These are phyloP conservation scores for Propithecus coquereli DNA, from an alignment of 2,113 vertebrate genomes.

Conservation along the genomic window DNA sequence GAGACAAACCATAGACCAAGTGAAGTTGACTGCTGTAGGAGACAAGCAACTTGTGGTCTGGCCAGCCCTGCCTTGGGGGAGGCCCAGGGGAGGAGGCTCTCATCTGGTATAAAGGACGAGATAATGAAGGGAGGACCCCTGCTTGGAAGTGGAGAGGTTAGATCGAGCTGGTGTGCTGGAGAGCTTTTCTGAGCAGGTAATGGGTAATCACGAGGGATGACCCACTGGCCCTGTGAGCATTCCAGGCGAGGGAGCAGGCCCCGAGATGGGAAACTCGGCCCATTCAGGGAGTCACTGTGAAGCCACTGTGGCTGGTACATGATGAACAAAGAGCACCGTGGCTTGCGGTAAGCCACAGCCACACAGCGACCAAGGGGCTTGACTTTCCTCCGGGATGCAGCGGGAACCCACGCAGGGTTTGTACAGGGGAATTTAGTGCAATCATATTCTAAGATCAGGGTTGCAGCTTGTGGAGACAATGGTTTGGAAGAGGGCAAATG, in stretches of 20 bases:
- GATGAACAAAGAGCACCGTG: neutral
- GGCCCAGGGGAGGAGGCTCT: neutral
- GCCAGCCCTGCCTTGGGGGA: neutral
- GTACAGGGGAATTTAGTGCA: neutral
- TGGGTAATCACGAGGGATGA: no score
- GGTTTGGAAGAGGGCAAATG: neutral
- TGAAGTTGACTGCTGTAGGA: fast-evolving
- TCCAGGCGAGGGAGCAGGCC: neutral
- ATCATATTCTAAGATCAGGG: neutral
- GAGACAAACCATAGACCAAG: neutral
- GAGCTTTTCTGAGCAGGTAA: neutral
- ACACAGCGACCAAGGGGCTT: fast-evolving
- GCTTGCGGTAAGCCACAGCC: no score
- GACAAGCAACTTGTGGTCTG: neutral
- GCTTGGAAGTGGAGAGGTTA: no score
- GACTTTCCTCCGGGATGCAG: neutral
- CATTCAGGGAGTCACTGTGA: neutral
- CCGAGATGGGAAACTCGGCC: neutral
- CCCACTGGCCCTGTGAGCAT: no score
- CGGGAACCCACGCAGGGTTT: no score
- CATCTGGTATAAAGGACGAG: neutral
- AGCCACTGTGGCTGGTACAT: neutral
- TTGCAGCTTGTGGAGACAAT: neutral
- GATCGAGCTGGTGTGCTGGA: neutral
- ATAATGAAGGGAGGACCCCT: neutral